phyloP scores from a whole-genome alignment of 2,888 invertebrate species.

The Drosophila subsilvestris region DNA sequence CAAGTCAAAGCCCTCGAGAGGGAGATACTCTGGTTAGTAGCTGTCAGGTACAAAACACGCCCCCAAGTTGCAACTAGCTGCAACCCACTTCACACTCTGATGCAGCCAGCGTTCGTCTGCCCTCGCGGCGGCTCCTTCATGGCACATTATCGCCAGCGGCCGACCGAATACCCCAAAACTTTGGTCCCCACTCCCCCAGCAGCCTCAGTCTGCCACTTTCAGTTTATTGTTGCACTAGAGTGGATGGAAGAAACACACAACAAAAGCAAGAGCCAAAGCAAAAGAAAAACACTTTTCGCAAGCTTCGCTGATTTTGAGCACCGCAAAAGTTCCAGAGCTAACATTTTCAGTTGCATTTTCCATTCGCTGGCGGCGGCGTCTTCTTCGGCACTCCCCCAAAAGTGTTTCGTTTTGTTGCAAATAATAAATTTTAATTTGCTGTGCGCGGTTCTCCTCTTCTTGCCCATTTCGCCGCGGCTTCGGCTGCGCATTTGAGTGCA shows the following conservation, averaged over 20 bases:
- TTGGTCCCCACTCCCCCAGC: conserved; percentile 13
- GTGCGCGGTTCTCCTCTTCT: conserved; percentile 45
- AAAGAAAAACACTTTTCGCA: conserved; percentile 64
- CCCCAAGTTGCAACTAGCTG: conserved; percentile 32
- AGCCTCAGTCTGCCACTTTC: conserved; percentile 37
- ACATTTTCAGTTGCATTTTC: conserved; percentile 52
- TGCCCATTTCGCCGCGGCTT: conserved; percentile 31
- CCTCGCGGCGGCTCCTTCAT: conserved; percentile 34
- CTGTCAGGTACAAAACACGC: conserved; percentile 32
- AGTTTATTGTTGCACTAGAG: conserved; percentile 10
- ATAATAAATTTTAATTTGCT: conserved; percentile 69
- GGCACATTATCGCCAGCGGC: conserved; percentile 60
- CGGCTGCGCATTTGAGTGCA: conserved; percentile 79
- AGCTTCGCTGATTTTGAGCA: conserved; percentile 73
- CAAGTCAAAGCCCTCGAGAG: conserved; percentile 37
- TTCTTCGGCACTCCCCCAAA: conserved; percentile 44
- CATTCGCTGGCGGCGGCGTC: conserved; percentile 23
- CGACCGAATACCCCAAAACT: conserved; percentile 55
- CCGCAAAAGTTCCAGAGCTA: conserved; percentile 54
- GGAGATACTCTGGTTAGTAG: conserved; percentile 35
- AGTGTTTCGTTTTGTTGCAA: conserved; percentile 64
- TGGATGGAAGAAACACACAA: conserved; percentile 21
- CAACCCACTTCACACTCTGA: conserved; percentile 72
- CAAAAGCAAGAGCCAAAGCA: conserved; percentile 31
- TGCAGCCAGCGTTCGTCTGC: conserved; percentile 46